Conservation (phyloP, 2,888 invertebrate genomes). For the Criorhina ranunculi region DNA sequence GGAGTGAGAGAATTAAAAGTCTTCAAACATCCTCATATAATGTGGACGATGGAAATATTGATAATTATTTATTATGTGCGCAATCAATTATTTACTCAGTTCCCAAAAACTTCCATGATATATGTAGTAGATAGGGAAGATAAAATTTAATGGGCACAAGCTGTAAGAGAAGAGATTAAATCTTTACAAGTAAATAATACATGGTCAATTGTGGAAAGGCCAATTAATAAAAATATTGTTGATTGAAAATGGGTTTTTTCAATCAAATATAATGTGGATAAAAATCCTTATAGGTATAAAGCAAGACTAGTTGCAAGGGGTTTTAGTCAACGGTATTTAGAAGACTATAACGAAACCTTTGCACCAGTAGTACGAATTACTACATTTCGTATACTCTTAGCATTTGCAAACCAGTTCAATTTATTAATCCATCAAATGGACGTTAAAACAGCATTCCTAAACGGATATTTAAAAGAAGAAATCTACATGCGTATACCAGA, state of each 20-base stretch:
- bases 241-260: no score
- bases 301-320: slow-evolving; percentile 66
- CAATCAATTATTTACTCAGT: slow-evolving; percentile 27
- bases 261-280: neutral
- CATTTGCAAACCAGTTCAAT: slow-evolving; percentile 62
- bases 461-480: slow-evolving; percentile 9
- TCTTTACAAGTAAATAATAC: slow-evolving; percentile 20
- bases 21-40: neutral
- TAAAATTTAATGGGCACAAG: slow-evolving; percentile 64
- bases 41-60: no score
- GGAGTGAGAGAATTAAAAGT: slow-evolving; percentile 53
- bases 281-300: slow-evolving; percentile 29
- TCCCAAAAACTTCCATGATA: slow-evolving; percentile 38
- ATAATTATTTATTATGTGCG: neutral
- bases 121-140: slow-evolving; percentile 51
- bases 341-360: slow-evolving; percentile 70
- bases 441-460: slow-evolving; percentile 77
- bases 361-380: slow-evolving; percentile 73
- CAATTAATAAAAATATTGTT: no score
- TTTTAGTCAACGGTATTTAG: slow-evolving; percentile 64
- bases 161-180: slow-evolving; percentile 69
- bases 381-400: slow-evolving; percentile 65
- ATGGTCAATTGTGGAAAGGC: no score
- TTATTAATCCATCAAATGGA: slow-evolving; percentile 75
- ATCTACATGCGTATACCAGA: slow-evolving; percentile 9